phyloP scores from a whole-genome alignment of 53 echinoderm and acorn worm genomes.

The Apostichopus leukothele region DNA sequence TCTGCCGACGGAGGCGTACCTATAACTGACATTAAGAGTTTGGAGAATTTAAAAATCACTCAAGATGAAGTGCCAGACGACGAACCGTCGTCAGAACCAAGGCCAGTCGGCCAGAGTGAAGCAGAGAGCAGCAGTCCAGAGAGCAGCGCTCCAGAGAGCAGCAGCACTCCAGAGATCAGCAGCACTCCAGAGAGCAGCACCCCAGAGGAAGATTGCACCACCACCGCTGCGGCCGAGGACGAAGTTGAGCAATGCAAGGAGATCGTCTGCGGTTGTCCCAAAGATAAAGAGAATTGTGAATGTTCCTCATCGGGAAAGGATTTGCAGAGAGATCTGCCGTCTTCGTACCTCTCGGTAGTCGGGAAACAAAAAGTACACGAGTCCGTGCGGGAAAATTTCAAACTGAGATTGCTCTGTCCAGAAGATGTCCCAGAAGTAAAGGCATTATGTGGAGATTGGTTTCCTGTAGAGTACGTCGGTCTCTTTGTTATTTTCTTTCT shows the following conservation, averaged over 20 bases:
- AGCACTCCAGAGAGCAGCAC: neutral
- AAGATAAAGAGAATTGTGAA: neutral
- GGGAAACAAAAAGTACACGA: constrained; percentile 45
- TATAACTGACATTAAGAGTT: constrained; percentile 19
- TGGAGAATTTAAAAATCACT: neutral
- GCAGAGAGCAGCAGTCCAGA: neutral
- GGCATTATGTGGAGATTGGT: constrained; percentile 87
- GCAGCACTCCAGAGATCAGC: neutral
- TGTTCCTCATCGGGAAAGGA: neutral
- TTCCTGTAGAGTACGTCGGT: constrained; percentile 91
- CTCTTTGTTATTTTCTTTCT: too few species aligned
- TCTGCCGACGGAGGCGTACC: neutral
- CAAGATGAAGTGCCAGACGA: neutral
- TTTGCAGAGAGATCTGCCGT: neutral
- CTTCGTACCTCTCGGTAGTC: neutral
- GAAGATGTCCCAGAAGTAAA: constrained; percentile 96
- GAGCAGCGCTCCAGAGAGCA: neutral
- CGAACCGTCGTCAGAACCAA: neutral
- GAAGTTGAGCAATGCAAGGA: neutral
- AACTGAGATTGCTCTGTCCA: constrained; percentile 84
- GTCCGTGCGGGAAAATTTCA: constrained; percentile 61
- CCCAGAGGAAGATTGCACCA: neutral
- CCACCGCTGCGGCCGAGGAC: neutral
- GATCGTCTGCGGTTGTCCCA: neutral
- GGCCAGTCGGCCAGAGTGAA: neutral